These are phyloP conservation scores for Odontocolon sp. DNA, from an alignment of 2,888 invertebrate genomes.

Conservation along the genomic window DNA sequence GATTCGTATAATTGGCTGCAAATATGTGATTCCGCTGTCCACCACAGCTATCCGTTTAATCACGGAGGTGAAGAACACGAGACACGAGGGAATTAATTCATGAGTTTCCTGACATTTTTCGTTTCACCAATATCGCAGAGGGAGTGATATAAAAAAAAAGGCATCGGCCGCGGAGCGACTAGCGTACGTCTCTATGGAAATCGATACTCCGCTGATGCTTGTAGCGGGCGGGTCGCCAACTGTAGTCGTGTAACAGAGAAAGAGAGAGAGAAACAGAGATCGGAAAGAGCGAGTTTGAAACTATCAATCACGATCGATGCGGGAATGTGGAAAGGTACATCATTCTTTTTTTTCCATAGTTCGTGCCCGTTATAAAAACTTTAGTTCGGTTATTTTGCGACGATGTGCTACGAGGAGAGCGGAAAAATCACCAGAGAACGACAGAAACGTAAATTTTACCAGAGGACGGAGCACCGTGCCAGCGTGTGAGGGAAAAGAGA, in stretches of 20 bases:
- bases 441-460: too few relatives aligned
- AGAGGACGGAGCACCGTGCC: too few relatives aligned
- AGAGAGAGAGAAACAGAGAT: too few relatives aligned
- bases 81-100: conserved; percentile 31
- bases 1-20: too few relatives aligned
- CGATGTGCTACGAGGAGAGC: neutral
- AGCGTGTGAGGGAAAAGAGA: neutral
- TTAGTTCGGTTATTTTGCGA: conserved; percentile 43
- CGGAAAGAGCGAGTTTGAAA: conserved; percentile 39
- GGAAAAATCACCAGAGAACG: too few relatives aligned
- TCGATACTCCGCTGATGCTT: conserved; percentile 49
- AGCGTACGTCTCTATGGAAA: conserved; percentile 13
- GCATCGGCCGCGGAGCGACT: neutral
- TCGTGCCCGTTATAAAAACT: conserved; percentile 32
- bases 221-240: conserved; percentile 44
- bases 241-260: neutral
- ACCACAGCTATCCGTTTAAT: too few relatives aligned
- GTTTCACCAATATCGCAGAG: neutral
- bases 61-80: too few relatives aligned
- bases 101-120: conserved; percentile 8
- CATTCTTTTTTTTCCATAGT: conserved; percentile 28
- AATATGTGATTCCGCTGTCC: too few relatives aligned
- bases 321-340: neutral
- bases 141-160: neutral
- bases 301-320: conserved; percentile 59